Evolutionary conservation across 2,797 vertebrate species (phyloP), one percentile per base, ranked within the genome.

Genomic region (Euthynnus affinis): DNA sequence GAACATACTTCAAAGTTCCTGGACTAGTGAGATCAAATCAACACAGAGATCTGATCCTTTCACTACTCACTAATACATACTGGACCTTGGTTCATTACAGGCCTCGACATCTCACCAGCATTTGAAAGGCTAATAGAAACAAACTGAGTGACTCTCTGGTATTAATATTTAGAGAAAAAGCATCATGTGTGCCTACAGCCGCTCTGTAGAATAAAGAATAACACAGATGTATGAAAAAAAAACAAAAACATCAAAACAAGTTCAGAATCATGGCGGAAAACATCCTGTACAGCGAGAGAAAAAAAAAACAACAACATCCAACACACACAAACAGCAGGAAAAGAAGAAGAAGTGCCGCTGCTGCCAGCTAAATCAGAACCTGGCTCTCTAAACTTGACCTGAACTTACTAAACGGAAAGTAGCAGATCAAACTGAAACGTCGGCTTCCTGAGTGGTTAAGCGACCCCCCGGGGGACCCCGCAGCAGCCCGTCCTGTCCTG

Each of bases 221-320:
- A 87, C 80, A 87, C 87, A 84, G 57, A 83, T 69, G 55, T 32
- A 46, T 70, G 62, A 17, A 53, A 87, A 82, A 80, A 57, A 29
- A 42, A 40, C 10, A 49, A 49, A 20, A 49, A 49, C 57, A 79
- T 63, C 53, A 12, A 60, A 48, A 78, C 67, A 61, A 67, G 71
- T 74, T 78, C 81, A 76, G 68, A 59, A 25, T 74, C 52, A 42
- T 59, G 66, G 61, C 46, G 13, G 60, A 78, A n/a, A n/a, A 85
- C 74, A 14, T 82, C 80, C 81, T 74, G 84, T 87, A 83, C 78
- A 79, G 86, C 37, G 23, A 81, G 57, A 81, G 46, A 77, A 29
- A n/a, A n/a, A n/a, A n/a, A n/a, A n/a, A n/a, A n/a, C n/a, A n/a
- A n/a, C n/a, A n/a, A 59, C 34, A 17, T 20, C 32, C 46, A 22